Evolutionary conservation across 1,140 invertebrate genomes (phyloP).

Genomic region (Drosophila subpulchrella): DNA sequence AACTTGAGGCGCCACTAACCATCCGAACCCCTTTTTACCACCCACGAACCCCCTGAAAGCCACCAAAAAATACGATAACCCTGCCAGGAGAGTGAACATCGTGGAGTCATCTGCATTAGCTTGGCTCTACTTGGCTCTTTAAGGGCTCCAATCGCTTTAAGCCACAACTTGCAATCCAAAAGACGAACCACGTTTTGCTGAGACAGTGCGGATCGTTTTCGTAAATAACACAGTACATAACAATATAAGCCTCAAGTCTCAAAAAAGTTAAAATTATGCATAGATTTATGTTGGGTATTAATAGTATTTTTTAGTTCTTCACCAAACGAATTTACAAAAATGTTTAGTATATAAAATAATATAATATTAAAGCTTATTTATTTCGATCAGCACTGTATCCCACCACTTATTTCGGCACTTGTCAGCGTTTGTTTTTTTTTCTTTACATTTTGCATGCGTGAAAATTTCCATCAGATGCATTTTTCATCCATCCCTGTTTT

Average conservation of each 20-base stretch:
- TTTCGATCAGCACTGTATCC: slow-evolving; percentile 1
- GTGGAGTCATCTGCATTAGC: slow-evolving; percentile 47
- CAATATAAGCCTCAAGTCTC: too few relatives aligned
- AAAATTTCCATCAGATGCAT: slow-evolving; percentile 41
- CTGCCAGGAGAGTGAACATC: slow-evolving; percentile 24
- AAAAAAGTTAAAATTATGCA: too few relatives aligned
- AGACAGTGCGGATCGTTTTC: background rate
- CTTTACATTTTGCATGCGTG: slow-evolving; percentile 39
- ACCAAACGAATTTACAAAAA: too few relatives aligned
- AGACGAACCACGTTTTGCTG: background rate
- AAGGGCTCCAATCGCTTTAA: slow-evolving; percentile 38
- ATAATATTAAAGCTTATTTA: too few relatives aligned
- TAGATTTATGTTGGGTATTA: background rate
- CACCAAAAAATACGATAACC: slow-evolving; percentile 34
- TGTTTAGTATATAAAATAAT: too few relatives aligned
- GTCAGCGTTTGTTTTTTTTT: slow-evolving; percentile 13
- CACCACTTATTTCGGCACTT: slow-evolving; percentile 34
- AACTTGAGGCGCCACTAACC: slow-evolving; percentile 46
- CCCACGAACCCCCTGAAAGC: background rate
- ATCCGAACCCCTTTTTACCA: background rate
- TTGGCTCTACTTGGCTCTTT: slow-evolving; percentile 20
- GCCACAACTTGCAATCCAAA: slow-evolving; percentile 22
- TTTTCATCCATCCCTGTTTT: slow-evolving; percentile 39
- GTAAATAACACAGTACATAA: too few relatives aligned
- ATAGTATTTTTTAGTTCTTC: background rate